phyloP scores from a whole-genome alignment of 2,888 invertebrate genomes.

The Prionchulus punctatus region DNA sequence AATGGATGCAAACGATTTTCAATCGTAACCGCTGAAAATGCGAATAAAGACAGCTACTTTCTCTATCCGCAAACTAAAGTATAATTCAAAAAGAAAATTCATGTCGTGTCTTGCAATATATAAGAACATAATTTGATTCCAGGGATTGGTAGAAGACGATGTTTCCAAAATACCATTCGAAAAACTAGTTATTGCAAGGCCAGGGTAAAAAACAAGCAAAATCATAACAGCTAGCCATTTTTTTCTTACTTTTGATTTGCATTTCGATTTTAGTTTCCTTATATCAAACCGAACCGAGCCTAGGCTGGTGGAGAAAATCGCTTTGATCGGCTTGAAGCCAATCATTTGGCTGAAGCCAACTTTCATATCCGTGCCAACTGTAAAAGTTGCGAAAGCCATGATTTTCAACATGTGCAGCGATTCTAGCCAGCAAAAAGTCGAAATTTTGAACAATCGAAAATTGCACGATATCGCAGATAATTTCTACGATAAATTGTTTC shows the following conservation, averaged over 20 bases:
- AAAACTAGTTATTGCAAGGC: too few relatives aligned
- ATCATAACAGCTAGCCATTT: too few relatives aligned
- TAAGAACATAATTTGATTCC: too few relatives aligned
- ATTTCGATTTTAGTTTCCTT: slow-evolving; percentile 19
- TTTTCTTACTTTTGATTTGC: too few relatives aligned
- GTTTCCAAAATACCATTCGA: too few relatives aligned
- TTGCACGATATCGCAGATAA: neutral
- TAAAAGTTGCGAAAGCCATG: slow-evolving; percentile 30
- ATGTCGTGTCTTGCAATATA: too few relatives aligned
- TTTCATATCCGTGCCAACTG: slow-evolving; percentile 27
- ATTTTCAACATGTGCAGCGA: slow-evolving; percentile 11
- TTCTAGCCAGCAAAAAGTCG: neutral
- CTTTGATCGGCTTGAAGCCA: slow-evolving; percentile 26
- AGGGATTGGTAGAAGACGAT: too few relatives aligned
- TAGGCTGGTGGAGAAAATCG: slow-evolving; percentile 24
- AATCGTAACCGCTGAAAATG: slow-evolving; percentile 37
- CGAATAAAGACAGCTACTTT: slow-evolving; percentile 37
- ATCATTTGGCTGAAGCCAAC: slow-evolving; percentile 29
- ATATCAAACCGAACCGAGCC: slow-evolving; percentile 29
- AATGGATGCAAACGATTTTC: slow-evolving; percentile 38
- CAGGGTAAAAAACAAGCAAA: too few relatives aligned
- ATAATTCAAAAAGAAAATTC: too few relatives aligned
- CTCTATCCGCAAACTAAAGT: slow-evolving; percentile 40
- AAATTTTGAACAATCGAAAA: neutral
- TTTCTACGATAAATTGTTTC: too few relatives aligned